These are phyloP conservation scores for Pseudopleuronectes americanus DNA, from an alignment of 2,797 vertebrate genomes.

Conservation along the genomic window DNA sequence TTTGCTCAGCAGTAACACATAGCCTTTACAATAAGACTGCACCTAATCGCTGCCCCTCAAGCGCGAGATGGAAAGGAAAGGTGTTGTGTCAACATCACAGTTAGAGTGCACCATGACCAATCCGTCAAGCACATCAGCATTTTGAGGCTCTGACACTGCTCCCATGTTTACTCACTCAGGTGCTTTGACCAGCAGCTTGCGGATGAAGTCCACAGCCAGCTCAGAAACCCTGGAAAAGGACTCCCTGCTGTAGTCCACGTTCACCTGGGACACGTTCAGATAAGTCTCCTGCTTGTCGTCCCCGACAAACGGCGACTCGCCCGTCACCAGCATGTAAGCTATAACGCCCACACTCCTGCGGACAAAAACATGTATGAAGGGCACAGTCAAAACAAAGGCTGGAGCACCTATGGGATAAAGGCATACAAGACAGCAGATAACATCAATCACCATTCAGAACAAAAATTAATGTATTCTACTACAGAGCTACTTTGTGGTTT, in stretches of 20 bases:
- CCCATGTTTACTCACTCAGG: conserved; percentile 89
- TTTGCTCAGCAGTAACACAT: no score
- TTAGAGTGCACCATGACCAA: no score
- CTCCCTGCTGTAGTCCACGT: conserved; percentile 94
- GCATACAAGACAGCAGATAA: background rate
- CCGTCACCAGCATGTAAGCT: conserved; percentile 95
- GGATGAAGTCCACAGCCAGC: conserved; percentile 93
- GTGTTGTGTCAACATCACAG: no score
- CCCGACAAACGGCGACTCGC: conserved; percentile 93
- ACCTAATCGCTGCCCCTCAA: no score
- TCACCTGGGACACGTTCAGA: conserved; percentile 96
- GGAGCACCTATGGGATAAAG: background rate
- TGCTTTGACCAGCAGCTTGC: conserved; percentile 92
- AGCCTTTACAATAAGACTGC: no score
- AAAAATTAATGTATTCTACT: no score
- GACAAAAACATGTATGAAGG: background rate
- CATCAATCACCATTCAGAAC: background rate
- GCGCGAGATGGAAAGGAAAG: no score
- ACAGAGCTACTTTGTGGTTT: no score
- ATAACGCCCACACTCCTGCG: conserved; percentile 95
- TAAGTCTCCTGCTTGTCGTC: conserved; percentile 96
- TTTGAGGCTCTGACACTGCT: background rate
- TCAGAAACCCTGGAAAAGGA: conserved; percentile 90
- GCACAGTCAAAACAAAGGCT: background rate
- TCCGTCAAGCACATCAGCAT: no score